These are phyloP conservation scores for Cheirogaleus medius DNA, from an alignment of 2,113 vertebrate genomes.

Conservation along the genomic window DNA sequence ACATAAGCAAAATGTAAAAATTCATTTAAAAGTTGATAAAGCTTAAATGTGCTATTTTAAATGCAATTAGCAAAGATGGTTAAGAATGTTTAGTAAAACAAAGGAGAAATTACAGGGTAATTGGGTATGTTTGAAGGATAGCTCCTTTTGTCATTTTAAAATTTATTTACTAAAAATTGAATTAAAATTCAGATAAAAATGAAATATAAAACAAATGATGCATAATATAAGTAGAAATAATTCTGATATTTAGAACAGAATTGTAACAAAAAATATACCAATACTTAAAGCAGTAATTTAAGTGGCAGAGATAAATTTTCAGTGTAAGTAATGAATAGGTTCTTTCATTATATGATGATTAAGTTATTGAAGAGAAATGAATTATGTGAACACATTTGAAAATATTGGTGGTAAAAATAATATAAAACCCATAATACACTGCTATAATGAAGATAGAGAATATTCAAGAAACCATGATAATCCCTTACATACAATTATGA, in stretches of 20 bases:
- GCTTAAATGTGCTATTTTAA: neutral
- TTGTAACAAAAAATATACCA: neutral
- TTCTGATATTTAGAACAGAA: neutral
- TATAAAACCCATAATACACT: neutral
- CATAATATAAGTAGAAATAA: neutral
- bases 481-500: neutral
- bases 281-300: neutral
- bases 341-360: neutral
- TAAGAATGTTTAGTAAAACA: neutral
- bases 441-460: neutral
- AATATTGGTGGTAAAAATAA: neutral
- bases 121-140: neutral
- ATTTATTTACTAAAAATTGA: neutral
- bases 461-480: neutral
- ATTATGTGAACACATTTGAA: neutral
- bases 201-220: neutral
- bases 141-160: neutral
- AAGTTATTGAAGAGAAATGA: constrained; percentile 12
- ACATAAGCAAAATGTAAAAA: neutral
- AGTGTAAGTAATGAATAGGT: neutral
- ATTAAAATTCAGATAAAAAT: neutral
- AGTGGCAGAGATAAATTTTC: neutral
- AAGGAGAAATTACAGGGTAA: neutral
- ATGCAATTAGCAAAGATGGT: neutral
- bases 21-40: neutral